Evolutionary conservation across 2,113 vertebrate species (phyloP).

Genomic region (Nymphicus hollandicus): DNA sequence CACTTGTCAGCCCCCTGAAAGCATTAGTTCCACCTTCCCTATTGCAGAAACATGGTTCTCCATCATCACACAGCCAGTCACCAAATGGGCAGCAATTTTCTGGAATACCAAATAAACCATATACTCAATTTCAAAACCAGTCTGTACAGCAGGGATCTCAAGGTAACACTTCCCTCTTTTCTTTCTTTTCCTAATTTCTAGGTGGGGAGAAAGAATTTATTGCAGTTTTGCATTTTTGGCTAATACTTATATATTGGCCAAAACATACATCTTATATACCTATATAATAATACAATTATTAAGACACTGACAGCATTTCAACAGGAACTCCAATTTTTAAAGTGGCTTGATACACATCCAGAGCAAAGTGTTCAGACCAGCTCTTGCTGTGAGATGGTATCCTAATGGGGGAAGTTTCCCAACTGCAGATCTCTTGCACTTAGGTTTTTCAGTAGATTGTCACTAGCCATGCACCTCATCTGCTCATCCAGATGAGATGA

Average conservation of each 20-base stretch:
- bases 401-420: background rate
- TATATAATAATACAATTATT: background rate
- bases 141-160: conserved; percentile 76
- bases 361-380: background rate
- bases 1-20: conserved; percentile 84
- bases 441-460: background rate
- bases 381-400: background rate
- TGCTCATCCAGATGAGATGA: background rate
- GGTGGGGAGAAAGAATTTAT: background rate
- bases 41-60: conserved; percentile 80
- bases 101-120: conserved; percentile 77
- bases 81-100: conserved; percentile 76
- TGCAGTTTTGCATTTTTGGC: background rate
- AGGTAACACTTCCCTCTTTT: conserved; percentile 37
- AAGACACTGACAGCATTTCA: background rate
- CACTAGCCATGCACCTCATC: background rate
- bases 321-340: background rate
- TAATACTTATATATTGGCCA: background rate
- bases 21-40: conserved; percentile 76
- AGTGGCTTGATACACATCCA: background rate
- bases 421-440: background rate
- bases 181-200: background rate
- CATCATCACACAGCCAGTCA: conserved; percentile 70
- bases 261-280: background rate
- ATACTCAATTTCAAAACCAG: conserved; percentile 79